Evolutionary conservation across 2,888 invertebrate species (phyloP).

Genomic region (Leptura quadrifasciata): DNA sequence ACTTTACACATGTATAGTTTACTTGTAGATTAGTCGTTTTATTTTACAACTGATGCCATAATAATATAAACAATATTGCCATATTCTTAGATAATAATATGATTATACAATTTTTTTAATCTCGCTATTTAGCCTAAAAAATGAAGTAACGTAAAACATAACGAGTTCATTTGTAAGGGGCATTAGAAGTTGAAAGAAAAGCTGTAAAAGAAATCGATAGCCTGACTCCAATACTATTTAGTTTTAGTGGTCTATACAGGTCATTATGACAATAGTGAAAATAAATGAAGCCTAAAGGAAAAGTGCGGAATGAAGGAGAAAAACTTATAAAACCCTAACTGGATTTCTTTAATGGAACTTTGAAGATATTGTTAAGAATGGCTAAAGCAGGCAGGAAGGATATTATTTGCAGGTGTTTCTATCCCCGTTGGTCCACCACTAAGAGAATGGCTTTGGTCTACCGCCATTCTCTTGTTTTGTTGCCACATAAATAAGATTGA

Average conservation of each 20-base stretch:
- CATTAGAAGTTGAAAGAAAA: conserved; percentile 43
- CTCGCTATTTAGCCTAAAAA: conserved; percentile 2
- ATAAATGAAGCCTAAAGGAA: conserved; percentile 55
- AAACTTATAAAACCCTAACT: conserved; percentile 67
- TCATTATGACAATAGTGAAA: conserved; percentile 59
- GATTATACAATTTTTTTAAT: background rate
- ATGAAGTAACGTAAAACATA: conserved; percentile 15
- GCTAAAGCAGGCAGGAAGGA: conserved; percentile 52
- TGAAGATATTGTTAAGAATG: conserved; percentile 66
- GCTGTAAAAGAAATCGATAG: conserved; percentile 55
- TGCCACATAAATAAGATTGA: conserved; percentile 74
- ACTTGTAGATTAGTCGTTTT: too few species aligned
- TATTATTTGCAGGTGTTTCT: conserved; percentile 67
- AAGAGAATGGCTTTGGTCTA: conserved; percentile 72
- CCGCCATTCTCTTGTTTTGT: conserved; percentile 72
- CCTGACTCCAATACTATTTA: conserved; percentile 52
- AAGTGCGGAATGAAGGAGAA: conserved; percentile 61
- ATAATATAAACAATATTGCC: too few species aligned
- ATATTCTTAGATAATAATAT: too few species aligned
- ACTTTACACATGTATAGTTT: too few species aligned
- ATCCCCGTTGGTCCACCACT: conserved; percentile 58
- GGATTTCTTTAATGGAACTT: conserved; percentile 67
- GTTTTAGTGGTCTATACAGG: conserved; percentile 56
- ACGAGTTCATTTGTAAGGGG: conserved; percentile 23
- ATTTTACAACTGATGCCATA: too few species aligned